Base-by-base conservation (phyloP, 2,888 invertebrate species). In the Drosophila nr. perissopoda region DNA sequence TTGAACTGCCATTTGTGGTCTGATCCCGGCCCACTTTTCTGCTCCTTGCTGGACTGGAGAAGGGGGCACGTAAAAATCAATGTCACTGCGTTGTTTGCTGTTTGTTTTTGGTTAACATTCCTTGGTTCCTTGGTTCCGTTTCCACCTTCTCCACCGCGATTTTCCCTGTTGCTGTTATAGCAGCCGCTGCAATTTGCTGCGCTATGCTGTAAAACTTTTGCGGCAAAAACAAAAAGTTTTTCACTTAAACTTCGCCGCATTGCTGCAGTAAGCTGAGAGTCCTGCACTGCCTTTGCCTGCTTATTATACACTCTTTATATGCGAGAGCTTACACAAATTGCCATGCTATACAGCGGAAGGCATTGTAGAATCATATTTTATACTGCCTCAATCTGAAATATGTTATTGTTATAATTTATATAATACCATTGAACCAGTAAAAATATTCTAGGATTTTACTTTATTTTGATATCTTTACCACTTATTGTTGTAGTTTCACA, bases 51-150 rank as follows among this genome's bases (percentile, higher is more conserved):
- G 45, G 40, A 11, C 29, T n/a, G 4, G 1, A 34, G 13, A 18
- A 49, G 60, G 57, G 72, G 57, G 73, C 71, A 76, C 78, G 83
- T 83, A 77, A 87, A 87, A 87, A 87, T 89, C 87, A 87, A 87
- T 89, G 87, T 89, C 87, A 89, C 62, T 82, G 88, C 86, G 83
- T 69, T 86, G 85, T 87, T 87, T 78, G 87, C 82, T 76, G 81
- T 87, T 80, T 87, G 86, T 82, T 88, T 86, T 86, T 69, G 87
- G 84, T 87, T 87, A 84, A 86, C 80, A 88, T 88, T 86, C 80
- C 84, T 74, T 79, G 87, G 73, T 88, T 88, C 80, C 84, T 74
- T 79, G 87, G 73, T 80, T 84, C 85, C 83, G 78, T 63, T 82
- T 80, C 13, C 18, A 48, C 29, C 40, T 8, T 5, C 34, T 29